Evolutionary conservation across 2,797 vertebrate genomes (phyloP), one percentile per base, ranked within the genome.

Genomic region (Glossophaga mutica): DNA sequence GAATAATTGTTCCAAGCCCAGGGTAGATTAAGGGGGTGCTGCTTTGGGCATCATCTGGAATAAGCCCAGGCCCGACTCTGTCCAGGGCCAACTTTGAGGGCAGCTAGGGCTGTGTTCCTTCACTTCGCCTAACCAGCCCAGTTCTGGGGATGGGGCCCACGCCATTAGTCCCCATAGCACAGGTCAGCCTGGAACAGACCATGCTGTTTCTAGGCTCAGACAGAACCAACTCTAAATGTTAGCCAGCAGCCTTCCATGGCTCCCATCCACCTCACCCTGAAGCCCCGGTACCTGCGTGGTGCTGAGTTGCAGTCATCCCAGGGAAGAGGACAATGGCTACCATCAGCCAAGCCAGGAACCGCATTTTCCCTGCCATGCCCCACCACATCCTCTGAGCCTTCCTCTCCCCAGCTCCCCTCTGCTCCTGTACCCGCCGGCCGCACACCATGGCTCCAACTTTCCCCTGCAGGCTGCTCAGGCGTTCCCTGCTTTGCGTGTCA

Each of bases 201-300:
- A 29, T 67, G 34, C 87, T 34, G 55, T 39, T 70, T 59, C 70
- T 85, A 76, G 68, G 55, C 46, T 71, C 79, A 71, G 19, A 32
- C 0, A 83, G 46, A 92, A 68, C 91, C n/a, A 39, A 12, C 22
- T 32, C 1, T 85, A 77, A 73, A n/a, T n/a, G 2, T 84, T 24
- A n/a, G 34, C 29, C 14, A 15, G 34, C 65, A 76, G 65, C 83
- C 67, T 67, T 67, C n/a, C 50, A 73, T 77, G n/a, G 57, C 29
- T 87, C 24, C 39, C 92, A 1, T 87, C 79, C 32, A 97, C 81
- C 70, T 8, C 0, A 65, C 8, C 52, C 0, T 0, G 14, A 3
- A n/a, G 26, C 74, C 19, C 50, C 4, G 87, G 78, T 98, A 98
- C 98, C 98, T 98, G 98, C 86, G 62, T 67, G 90, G 74, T 89